A percentile compares a stretch with the other conserved stretches of the same genome.
Conservation (phyloP, 1,140 invertebrate species). For the Elysia chlorotica region DNA sequence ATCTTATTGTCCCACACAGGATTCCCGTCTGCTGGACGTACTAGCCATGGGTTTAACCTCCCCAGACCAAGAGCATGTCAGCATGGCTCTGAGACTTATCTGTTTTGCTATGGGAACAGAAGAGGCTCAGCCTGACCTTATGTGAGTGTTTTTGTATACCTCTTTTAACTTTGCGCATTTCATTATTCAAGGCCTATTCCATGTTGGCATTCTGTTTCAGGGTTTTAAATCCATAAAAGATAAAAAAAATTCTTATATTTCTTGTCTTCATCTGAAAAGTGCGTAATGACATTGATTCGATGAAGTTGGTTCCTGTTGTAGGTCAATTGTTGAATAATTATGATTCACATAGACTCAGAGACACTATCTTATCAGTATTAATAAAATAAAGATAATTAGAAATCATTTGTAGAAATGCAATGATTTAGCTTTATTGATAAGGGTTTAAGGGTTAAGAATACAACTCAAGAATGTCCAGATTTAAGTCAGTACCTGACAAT, state of each 20-base stretch:
- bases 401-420: too few relatives aligned
- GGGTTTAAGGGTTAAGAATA: too few relatives aligned
- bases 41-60: slow-evolving; percentile 8
- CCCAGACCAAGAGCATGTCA: slow-evolving; percentile 3
- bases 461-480: too few relatives aligned
- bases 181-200: neutral
- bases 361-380: too few relatives aligned
- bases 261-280: too few relatives aligned
- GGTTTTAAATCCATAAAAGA: neutral
- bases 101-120: slow-evolving; percentile 1
- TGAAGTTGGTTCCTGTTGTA: neutral
- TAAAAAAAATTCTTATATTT: neutral
- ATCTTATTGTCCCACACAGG: neutral
- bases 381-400: too few relatives aligned
- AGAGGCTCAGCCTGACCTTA: slow-evolving; percentile 11
- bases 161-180: neutral
- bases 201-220: neutral
- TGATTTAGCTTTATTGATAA: too few relatives aligned
- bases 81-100: neutral
- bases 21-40: neutral
- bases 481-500: too few relatives aligned
- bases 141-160: neutral
- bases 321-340: neutral
- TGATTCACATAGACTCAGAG: too few relatives aligned
- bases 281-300: too few relatives aligned